phyloP scores from a whole-genome alignment of 2,113 vertebrate species.

The Entomyzon cyanotis region DNA sequence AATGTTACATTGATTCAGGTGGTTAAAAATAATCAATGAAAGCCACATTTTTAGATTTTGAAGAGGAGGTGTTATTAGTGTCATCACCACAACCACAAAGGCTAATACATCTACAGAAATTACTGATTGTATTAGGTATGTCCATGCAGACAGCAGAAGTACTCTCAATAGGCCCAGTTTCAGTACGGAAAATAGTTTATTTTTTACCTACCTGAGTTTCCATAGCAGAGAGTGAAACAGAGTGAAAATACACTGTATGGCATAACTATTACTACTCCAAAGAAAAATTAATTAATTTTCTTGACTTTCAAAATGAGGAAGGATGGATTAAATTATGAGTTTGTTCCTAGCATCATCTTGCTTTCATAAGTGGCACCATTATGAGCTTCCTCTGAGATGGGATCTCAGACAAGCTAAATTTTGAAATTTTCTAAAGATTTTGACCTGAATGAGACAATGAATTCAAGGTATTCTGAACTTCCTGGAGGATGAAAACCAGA shows the following conservation, averaged over 20 bases:
- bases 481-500: background rate
- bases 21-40: background rate
- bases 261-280: background rate
- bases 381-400: background rate
- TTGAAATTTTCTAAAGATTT: background rate
- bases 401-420: background rate
- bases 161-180: background rate
- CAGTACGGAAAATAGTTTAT: background rate
- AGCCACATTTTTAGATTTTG: background rate
- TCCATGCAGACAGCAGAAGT: background rate
- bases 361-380: background rate
- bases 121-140: background rate
- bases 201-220: background rate
- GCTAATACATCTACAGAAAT: background rate
- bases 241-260: background rate
- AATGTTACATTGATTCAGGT: background rate
- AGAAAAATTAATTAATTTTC: background rate
- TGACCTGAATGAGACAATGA: background rate
- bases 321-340: background rate
- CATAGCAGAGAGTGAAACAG: background rate
- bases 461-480: background rate
- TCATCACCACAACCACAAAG: background rate
- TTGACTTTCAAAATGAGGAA: background rate
- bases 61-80: background rate
- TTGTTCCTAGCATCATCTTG: background rate